Evolutionary conservation across 2,888 invertebrate genomes (phyloP), one percentile per base, ranked within the genome.

Genomic region (Drosophila sordidula): DNA sequence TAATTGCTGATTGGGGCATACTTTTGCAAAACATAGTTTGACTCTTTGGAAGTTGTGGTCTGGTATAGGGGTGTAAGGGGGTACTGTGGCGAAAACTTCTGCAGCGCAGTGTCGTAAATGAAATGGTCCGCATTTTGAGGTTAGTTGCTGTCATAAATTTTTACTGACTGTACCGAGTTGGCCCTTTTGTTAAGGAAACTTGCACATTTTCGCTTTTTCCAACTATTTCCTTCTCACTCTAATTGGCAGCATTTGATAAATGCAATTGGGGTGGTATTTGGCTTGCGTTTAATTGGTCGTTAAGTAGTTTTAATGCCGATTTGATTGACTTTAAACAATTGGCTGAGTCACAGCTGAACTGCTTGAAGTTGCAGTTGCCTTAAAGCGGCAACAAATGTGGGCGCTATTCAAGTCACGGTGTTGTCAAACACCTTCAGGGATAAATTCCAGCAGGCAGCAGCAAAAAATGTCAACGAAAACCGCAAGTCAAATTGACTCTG

Each of bases 401-500:
- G 12, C 3, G 9, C n/a, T 18, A 58, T 67, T 59, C 47, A 47
- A 56, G 58, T 44, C 58, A 71, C 61, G 55, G n/a, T 52, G 38
- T 44, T 47, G 44, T 14, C 47, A 56, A n/a, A 46, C 61, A 75
- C 45, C 73, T 73, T 14, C 11, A 12, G 50, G 69, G 50, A 36
- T 36, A 71, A 71, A 63, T 71, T 55, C 51, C 34, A 63, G 57
- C 34, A 63, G 57, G 54, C 26, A 39, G 45, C 26, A 44, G 51
- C 26, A 61, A 75, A 80, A 78, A 79, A 73, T 68, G 73, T 65
- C 66, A 68, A 58, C 80, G 75, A 58, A 78, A 74, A 69, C 86
- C 88, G 67, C 88, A 86, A 83, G 80, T 83, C 80, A 78, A 89
- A 89, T 87, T 89, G 86, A 87, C 89, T 87, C 75, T 86, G 87